Percentiles rank a stretch among this genome's conserved stretches.
Evolutionary conservation across 1,140 invertebrate species (phyloP).

Genomic region (Meloidogyne chitwoodi): DNA sequence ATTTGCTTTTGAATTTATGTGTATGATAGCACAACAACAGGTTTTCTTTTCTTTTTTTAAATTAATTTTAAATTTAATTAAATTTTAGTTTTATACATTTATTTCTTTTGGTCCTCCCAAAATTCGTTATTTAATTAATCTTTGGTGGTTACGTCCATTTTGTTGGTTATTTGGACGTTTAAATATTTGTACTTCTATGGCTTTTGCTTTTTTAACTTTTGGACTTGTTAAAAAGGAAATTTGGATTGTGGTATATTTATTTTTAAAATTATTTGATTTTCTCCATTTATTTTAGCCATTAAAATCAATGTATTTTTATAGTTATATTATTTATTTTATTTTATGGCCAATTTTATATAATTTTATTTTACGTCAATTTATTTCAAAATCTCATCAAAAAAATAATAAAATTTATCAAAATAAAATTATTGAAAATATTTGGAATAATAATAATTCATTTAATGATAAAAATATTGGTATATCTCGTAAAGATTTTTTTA

Average conservation of each 20-base stretch:
- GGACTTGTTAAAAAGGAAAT: conserved; percentile 58
- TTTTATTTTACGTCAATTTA: conserved; percentile 1
- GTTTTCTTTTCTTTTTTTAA: conserved; percentile 15
- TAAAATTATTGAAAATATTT: conserved; percentile 29
- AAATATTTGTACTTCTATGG: conserved; percentile 55
- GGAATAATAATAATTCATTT: conserved; percentile 38
- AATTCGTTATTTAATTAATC: conserved; percentile 34
- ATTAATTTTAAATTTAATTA: conserved; percentile 13
- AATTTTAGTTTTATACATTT: conserved; percentile 52
- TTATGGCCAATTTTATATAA: conserved; percentile 47
- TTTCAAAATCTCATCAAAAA: background rate
- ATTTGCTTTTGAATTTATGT: conserved; percentile 62
- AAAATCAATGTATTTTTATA: conserved; percentile 53
- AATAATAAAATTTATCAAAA: background rate
- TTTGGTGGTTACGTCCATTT: conserved; percentile 41
- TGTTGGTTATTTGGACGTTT: conserved; percentile 54
- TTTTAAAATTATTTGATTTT: background rate
- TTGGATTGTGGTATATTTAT: conserved; percentile 43
- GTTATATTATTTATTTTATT: conserved; percentile 55
- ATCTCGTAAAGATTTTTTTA: conserved; percentile 70
- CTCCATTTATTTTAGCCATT: conserved; percentile 47
- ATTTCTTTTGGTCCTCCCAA: conserved; percentile 42
- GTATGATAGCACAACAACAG: conserved; percentile 54
- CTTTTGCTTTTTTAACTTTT: conserved; percentile 58
- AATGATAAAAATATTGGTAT: conserved; percentile 35